phyloP scores from a whole-genome alignment of 2,113 vertebrate species.

The Rousettus leschenaultii region DNA sequence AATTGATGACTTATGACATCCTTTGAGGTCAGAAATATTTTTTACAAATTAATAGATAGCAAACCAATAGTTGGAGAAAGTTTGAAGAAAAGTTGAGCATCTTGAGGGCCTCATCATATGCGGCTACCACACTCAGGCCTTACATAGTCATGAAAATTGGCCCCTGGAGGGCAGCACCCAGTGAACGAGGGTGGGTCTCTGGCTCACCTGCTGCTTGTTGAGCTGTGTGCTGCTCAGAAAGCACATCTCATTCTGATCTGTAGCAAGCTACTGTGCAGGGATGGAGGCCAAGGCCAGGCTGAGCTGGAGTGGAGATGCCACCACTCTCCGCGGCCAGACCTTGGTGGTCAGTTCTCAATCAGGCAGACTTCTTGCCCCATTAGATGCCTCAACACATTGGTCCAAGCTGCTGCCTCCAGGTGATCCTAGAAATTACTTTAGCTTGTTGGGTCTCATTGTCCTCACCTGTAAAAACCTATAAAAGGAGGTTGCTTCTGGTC shows the following conservation, averaged over 20 bases:
- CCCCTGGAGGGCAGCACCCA: not conserved
- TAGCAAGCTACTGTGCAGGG: not conserved
- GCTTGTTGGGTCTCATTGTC: not conserved
- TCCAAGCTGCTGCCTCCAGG: not conserved
- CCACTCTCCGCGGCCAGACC: too few species aligned
- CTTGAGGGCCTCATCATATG: not conserved
- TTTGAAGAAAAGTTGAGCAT: not conserved
- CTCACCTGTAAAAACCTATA: not conserved
- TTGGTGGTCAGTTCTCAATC: rapidly evolving
- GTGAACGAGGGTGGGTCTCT: not conserved
- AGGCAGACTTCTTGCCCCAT: rapidly evolving
- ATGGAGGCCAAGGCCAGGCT: not conserved
- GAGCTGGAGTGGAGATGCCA: not conserved
- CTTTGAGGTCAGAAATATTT: not conserved
- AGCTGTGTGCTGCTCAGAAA: not conserved
- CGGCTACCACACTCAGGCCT: not conserved
- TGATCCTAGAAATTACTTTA: not conserved
- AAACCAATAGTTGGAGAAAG: not conserved
- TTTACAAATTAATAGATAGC: not conserved
- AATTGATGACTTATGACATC: not conserved
- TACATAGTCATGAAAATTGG: rapidly evolving
- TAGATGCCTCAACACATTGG: not conserved
- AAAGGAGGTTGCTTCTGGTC: not conserved
- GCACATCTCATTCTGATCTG: not conserved
- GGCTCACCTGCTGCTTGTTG: not conserved